Percentiles rank a stretch among this genome's conserved stretches.
phyloP scores from a whole-genome alignment of 1,140 invertebrate genomes.

The Polyergus mexicanus region DNA sequence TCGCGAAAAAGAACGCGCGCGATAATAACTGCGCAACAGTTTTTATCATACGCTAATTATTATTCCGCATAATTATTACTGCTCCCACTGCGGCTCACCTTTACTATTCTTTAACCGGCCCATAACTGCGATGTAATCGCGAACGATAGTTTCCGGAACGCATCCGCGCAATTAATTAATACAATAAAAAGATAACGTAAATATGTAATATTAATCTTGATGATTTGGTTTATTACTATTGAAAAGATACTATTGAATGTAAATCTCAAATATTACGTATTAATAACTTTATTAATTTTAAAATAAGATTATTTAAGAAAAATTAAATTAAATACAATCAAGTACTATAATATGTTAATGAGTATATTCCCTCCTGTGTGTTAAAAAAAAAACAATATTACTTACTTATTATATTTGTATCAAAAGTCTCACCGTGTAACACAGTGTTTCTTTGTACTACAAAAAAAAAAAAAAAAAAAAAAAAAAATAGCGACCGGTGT shows the following conservation, averaged over 20 bases:
- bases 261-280: background rate
- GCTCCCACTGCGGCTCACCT: slow-evolving; percentile 5
- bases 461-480: slow-evolving; percentile 33
- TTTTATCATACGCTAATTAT: slow-evolving; percentile 42
- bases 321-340: background rate
- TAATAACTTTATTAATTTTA: background rate
- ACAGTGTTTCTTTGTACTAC: background rate
- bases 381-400: background rate
- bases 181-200: background rate
- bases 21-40: slow-evolving; percentile 51
- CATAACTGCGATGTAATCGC: slow-evolving; percentile 28
- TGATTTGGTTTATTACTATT: background rate
- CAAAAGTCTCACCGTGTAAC: background rate
- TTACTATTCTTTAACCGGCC: background rate
- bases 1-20: slow-evolving; percentile 26
- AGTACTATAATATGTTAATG: no score
- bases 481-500: slow-evolving; percentile 22
- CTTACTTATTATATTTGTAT: background rate
- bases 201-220: background rate
- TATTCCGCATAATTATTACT: slow-evolving; percentile 50
- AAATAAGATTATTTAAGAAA: background rate
- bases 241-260: background rate
- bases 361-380: background rate
- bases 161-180: slow-evolving; percentile 27
- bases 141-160: background rate